Evolutionary conservation across 2,888 invertebrate genomes (phyloP).

Genomic region (Polia nebulosa): DNA sequence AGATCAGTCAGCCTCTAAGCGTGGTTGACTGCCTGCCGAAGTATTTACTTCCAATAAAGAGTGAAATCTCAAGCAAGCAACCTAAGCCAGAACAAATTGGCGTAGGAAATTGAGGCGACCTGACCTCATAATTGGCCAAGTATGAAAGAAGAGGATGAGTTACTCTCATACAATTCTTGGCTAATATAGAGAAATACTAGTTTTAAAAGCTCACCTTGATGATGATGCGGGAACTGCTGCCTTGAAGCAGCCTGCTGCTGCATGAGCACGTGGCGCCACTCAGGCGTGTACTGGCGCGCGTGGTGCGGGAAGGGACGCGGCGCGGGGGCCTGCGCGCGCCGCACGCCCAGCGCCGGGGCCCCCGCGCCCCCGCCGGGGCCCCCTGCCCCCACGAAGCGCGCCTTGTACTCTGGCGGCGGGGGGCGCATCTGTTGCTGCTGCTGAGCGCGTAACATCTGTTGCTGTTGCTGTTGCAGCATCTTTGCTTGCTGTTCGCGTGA

Average conservation of each 20-base stretch:
- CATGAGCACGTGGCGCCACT: constrained; percentile 91
- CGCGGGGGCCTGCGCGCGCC: constrained; percentile 74
- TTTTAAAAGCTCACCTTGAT: constrained; percentile 78
- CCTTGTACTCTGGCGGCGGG: constrained; percentile 97
- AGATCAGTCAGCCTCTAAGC: too few relatives aligned
- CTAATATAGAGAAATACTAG: neutral
- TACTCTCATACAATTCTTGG: neutral
- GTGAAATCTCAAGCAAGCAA: too few relatives aligned
- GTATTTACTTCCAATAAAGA: too few relatives aligned
- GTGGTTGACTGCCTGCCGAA: too few relatives aligned
- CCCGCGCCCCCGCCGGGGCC: constrained; percentile 70
- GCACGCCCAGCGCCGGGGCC: constrained; percentile 64
- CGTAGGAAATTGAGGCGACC: neutral
- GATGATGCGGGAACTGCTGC: constrained; percentile 87
- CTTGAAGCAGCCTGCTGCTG: constrained; percentile 89
- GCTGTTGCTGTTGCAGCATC: constrained; percentile 93
- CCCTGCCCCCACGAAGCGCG: constrained; percentile 88
- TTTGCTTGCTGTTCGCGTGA: constrained; percentile 93
- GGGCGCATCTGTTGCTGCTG: constrained; percentile 92
- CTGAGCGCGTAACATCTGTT: constrained; percentile 92
- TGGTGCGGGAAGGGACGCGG: constrained; percentile 80
- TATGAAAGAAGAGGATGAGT: neutral
- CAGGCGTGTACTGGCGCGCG: constrained; percentile 86
- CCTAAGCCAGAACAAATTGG: neutral
- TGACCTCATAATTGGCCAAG: neutral